These are phyloP conservation scores for Porphyrio hochstetteri DNA, from an alignment of 2,113 vertebrate genomes.

Conservation along the genomic window DNA sequence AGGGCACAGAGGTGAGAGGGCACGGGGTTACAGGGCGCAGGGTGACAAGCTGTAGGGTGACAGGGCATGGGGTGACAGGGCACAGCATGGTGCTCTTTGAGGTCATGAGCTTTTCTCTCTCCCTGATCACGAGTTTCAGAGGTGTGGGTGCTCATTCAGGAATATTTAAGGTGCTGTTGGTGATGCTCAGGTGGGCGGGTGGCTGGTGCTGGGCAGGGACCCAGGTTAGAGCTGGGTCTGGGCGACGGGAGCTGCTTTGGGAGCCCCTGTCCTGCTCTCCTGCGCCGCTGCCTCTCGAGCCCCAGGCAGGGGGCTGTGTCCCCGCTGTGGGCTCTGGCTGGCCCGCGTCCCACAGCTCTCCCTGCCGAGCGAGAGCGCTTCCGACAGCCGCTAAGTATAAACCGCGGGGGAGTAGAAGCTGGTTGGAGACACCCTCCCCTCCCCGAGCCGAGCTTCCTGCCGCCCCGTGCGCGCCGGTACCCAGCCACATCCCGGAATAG, in stretches of 20 bases:
- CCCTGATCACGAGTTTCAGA: neutral
- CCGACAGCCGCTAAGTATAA: neutral
- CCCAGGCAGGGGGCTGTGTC: no score
- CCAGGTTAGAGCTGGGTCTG: fast-evolving
- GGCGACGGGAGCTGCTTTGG: fast-evolving
- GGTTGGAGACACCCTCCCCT: neutral
- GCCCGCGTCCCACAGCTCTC: fast-evolving
- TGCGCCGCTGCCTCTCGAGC: neutral
- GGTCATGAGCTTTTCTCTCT: neutral
- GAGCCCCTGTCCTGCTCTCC: neutral
- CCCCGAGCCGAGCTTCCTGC: neutral
- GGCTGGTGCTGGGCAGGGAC: neutral
- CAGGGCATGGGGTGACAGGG: neutral
- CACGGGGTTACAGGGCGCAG: neutral
- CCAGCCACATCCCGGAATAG: slow-evolving; percentile 28
- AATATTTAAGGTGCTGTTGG: neutral
- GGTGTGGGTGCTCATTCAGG: neutral
- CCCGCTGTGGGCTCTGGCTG: no score
- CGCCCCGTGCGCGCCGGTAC: neutral
- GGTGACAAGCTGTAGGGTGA: neutral
- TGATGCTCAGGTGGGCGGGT: neutral
- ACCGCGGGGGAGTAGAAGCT: neutral
- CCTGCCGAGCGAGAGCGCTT: neutral
- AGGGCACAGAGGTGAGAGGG: neutral
- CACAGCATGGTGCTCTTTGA: neutral